These are phyloP conservation scores for Timema podura DNA, from an alignment of 2,888 invertebrate genomes.

Conservation along the genomic window DNA sequence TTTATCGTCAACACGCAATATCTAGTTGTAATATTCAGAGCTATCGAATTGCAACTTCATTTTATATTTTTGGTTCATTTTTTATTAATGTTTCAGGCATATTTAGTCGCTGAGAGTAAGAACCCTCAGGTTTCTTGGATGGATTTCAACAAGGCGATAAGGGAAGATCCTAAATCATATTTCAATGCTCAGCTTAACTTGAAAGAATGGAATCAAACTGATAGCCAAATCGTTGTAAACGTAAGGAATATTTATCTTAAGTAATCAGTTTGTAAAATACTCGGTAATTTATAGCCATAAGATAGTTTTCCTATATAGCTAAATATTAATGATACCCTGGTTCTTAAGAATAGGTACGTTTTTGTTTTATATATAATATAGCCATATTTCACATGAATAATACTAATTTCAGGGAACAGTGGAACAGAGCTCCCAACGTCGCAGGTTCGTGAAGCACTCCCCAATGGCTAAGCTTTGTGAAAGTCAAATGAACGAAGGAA, in stretches of 20 bases:
- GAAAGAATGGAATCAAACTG: neutral
- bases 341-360: too few relatives aligned
- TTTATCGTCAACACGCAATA: too few relatives aligned
- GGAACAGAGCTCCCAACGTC: slow-evolving; percentile 45
- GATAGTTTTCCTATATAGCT: neutral
- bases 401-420: neutral
- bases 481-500: slow-evolving; percentile 51
- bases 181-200: neutral
- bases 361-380: too few relatives aligned
- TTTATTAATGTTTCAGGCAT: slow-evolving; percentile 5
- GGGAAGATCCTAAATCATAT: neutral
- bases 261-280: neutral
- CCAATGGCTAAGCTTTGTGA: slow-evolving; percentile 50
- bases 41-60: too few relatives aligned
- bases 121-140: slow-evolving; percentile 8
- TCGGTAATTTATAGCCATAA: neutral
- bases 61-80: too few relatives aligned
- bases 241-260: too few relatives aligned
- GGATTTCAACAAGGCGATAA: neutral
- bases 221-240: neutral
- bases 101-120: neutral
- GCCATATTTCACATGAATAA: too few relatives aligned
- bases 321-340: too few relatives aligned
- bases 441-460: slow-evolving; percentile 48
- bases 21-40: too few relatives aligned